Evolutionary conservation across 2,888 invertebrate species (phyloP), one percentile per base, ranked within the genome.

Genomic region (Parasteatoda lunata): DNA sequence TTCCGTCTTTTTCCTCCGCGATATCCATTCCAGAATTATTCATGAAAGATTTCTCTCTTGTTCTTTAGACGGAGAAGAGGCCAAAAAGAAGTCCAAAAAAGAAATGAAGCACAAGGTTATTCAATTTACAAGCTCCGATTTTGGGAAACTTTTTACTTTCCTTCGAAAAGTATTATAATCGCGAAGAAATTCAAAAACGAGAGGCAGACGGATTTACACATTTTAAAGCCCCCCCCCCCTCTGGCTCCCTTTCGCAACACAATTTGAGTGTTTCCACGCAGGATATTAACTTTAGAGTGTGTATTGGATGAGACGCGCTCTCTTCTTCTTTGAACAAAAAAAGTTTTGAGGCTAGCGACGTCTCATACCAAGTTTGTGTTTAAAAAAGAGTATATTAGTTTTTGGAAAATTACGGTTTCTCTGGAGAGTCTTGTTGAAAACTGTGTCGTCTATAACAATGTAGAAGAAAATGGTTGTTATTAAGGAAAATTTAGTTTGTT

Each of bases 121-220:
- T 79, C 79, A 79, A 79, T 79, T 79, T 79, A 79, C 79, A 71
- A 79, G 79, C 45, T 71, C 49, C 71, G 64, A 79, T 72, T 79
- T 65, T 71, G 30, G 59, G 51, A 47, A 79, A 79, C 71, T 71
- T 79, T 79, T 71, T 79, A 49, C 47, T 65, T 70, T 47, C 13
- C 5, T 30, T 64, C 49, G 49, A 49, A 79, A 71, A 79, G 79
- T 79, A 79, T 79, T 79, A 79, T 79, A 79, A 79, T 79, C 71
- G 79, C 71, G n/a, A 49, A 64, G 79, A 65, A 65, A 71, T 71
- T 79, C 79, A 71, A 64, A 79, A 72, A 71, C 79, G 59, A 59
- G 65, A 79, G 71, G 71, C 8, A 64, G 71, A 45, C 64, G 71
- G 51, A 79, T 79, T 79, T 79, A 71, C 79, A 79, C 79, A 79